These are phyloP conservation scores for Drosophila tsacasi DNA, from an alignment of 1,140 invertebrate species.

Conservation along the genomic window DNA sequence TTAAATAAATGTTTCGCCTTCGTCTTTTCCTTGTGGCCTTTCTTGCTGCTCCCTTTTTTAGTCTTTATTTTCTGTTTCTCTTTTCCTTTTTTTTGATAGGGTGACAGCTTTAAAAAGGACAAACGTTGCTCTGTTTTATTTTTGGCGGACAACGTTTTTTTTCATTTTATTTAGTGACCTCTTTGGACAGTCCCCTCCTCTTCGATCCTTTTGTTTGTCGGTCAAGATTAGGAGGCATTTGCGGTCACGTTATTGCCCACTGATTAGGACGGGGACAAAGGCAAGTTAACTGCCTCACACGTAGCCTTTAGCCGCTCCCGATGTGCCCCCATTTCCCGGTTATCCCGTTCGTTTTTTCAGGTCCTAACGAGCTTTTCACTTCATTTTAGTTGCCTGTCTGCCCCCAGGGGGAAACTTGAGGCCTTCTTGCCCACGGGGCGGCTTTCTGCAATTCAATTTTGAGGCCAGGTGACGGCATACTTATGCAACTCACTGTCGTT, in stretches of 20 bases:
- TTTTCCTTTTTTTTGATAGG: slow-evolving; percentile 45
- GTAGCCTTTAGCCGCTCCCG: slow-evolving; percentile 49
- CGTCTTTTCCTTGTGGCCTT: slow-evolving; percentile 48
- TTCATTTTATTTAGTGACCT: slow-evolving; percentile 74
- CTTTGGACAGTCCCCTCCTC: slow-evolving; percentile 13
- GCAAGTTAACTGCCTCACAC: slow-evolving; percentile 74
- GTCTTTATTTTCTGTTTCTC: slow-evolving; percentile 10
- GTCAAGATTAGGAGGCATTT: slow-evolving; percentile 79
- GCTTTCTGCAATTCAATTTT: slow-evolving; percentile 65
- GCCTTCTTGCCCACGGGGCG: slow-evolving; percentile 12
- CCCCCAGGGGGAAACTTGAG: slow-evolving; percentile 25
- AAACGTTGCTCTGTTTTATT: slow-evolving; percentile 53
- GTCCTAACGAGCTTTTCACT: slow-evolving; percentile 76
- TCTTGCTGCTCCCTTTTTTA: slow-evolving; percentile 25
- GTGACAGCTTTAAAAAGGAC: slow-evolving; percentile 79
- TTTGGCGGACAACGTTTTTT: slow-evolving; percentile 56
- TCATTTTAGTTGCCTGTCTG: slow-evolving; percentile 51
- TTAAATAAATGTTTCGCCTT: slow-evolving; percentile 83
- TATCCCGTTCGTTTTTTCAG: slow-evolving; percentile 7
- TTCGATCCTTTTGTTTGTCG: slow-evolving; percentile 68
- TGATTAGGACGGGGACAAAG: slow-evolving; percentile 70
- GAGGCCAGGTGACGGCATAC: slow-evolving; percentile 49
- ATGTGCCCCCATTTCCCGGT: not conserved
- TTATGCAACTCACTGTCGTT: slow-evolving; percentile 71
- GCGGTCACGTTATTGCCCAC: slow-evolving; percentile 83